These are phyloP conservation scores for Eubucco bourcierii DNA, from an alignment of 2,113 vertebrate genomes.

Conservation along the genomic window DNA sequence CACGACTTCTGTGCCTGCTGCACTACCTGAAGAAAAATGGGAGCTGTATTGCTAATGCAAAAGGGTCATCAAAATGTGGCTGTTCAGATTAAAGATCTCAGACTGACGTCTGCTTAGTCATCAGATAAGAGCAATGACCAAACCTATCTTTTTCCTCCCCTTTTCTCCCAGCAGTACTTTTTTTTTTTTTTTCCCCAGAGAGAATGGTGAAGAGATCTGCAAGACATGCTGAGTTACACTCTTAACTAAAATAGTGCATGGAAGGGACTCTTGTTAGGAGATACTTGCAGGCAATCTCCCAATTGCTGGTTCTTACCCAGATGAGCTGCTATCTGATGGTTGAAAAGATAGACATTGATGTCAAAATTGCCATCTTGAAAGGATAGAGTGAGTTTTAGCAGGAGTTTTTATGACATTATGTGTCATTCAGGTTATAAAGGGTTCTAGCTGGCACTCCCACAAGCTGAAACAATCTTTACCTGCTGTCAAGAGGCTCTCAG, in stretches of 20 bases:
- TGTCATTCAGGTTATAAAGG: constrained; percentile 30
- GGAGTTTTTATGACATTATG: constrained; percentile 19
- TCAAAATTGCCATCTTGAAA: background rate
- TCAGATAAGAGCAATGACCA: constrained; percentile 14
- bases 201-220: background rate
- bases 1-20: constrained; percentile 8
- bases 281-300: background rate
- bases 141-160: background rate
- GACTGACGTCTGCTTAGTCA: constrained; percentile 52
- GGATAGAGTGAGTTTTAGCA: constrained; percentile 10
- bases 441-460: constrained; percentile 31
- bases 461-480: constrained; percentile 37
- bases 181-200: background rate
- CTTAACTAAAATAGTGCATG: background rate
- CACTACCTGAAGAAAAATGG: constrained; percentile 10
- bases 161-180: background rate
- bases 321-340: background rate
- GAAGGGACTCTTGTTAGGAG: background rate
- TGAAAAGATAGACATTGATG: background rate
- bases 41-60: constrained; percentile 16
- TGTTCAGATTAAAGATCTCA: constrained; percentile 46
- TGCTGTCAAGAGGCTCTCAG: constrained; percentile 45
- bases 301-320: background rate
- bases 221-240: background rate
- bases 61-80: background rate